Base-by-base conservation (phyloP, 2,888 invertebrate genomes). In the Papilio gigon region DNA sequence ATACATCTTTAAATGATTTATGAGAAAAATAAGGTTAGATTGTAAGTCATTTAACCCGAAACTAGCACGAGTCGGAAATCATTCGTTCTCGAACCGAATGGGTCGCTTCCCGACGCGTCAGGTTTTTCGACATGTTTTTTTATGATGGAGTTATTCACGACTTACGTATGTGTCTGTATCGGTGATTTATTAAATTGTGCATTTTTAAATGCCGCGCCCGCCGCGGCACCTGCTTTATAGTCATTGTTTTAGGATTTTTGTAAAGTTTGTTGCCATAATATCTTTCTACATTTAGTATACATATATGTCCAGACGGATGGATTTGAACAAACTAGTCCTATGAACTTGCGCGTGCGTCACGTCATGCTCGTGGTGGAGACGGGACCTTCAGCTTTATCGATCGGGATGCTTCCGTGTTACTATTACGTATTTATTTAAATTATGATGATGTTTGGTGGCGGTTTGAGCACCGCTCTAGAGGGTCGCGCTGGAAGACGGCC, bases 241-340 rank as follows among this genome's bases (percentile, higher is more conserved):
- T 92, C 91, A 91, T 91, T 91, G 91, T 91, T 92, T 92, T 91
- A 90, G 90, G 89, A 86, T 87, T 89, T 91, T 90, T 91, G 90
- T 91, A 90, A 91, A 91, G 90, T 92, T 90, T 90, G 91, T 92
- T 92, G 91, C 91, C 91, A 92, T 92, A 90, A 91, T 91, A 91
- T 90, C 90, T 89, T 90, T 90, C 88, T 91, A 90, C 89, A 86
- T 89, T 59, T 90, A 90, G 89, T 89, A 89, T 90, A 89, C 89
- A 88, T 86, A 85, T 83, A 87, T 88, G 89, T 90, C 90, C 89
- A 88, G 82, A 86, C 83, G 86, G 81, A 88, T 87, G 88, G 88
- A 90, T 89, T 90, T 87, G 90, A 91, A 89, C 90, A 89, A 89
- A 90, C 91, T 92, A 90, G 91, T 92, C 91, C 87, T 85, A 86